phyloP scores from a whole-genome alignment of 1,140 invertebrate species.

The Manduca sexta region DNA sequence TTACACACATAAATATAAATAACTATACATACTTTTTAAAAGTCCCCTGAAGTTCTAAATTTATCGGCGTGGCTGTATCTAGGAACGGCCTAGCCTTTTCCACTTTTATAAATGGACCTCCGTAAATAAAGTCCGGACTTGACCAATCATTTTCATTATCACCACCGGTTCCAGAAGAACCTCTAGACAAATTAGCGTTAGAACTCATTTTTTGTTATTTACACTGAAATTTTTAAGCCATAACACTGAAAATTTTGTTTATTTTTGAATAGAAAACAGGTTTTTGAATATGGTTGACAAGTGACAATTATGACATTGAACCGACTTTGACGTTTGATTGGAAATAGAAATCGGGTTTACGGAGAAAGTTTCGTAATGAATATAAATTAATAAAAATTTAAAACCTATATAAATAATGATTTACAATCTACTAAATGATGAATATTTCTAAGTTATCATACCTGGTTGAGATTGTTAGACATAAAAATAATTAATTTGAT shows the following conservation, averaged over 20 bases:
- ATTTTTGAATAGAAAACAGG: constrained; percentile 9
- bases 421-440: no score
- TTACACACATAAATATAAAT: no score
- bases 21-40: constrained; percentile 54
- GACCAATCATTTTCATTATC: constrained; percentile 30
- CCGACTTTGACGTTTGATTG: constrained; percentile 15
- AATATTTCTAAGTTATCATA: no score
- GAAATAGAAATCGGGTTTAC: background rate
- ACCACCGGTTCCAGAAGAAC: constrained; percentile 4
- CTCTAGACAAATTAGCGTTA: constrained; percentile 8
- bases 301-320: constrained; percentile 15
- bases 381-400: no score
- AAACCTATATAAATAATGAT: no score
- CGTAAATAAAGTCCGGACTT: constrained; percentile 60
- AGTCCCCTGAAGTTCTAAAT: constrained; percentile 46
- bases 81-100: constrained; percentile 40
- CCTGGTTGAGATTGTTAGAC: no score
- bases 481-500: no score
- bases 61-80: constrained; percentile 45
- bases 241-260: background rate
- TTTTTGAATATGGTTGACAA: constrained; percentile 10
- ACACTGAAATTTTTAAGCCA: background rate
- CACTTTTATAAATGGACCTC: constrained; percentile 51
- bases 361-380: no score
- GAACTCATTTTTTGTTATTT: constrained; percentile 30